These are phyloP conservation scores for Drosophila ezoana DNA, from an alignment of 2,888 invertebrate genomes.

Conservation along the genomic window DNA sequence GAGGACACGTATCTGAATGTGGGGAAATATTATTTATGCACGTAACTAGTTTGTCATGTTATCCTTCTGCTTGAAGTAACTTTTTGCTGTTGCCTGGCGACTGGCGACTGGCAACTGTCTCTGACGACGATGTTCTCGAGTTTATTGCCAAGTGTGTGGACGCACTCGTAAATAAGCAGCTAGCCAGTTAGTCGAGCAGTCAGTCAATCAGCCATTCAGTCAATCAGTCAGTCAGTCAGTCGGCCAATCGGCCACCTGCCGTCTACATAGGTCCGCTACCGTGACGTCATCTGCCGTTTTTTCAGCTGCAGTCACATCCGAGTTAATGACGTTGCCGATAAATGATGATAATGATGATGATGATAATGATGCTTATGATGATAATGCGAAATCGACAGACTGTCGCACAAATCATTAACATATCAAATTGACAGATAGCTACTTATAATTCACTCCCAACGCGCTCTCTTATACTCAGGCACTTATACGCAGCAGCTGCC, in stretches of 20 bases:
- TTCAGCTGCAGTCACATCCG: slow-evolving; percentile 12
- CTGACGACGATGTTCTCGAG: slow-evolving; percentile 39
- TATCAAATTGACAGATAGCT: slow-evolving; percentile 30
- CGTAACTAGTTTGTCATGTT: slow-evolving; percentile 78
- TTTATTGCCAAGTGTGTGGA: slow-evolving; percentile 49
- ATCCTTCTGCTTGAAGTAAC: slow-evolving; percentile 62
- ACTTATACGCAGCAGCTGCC: slow-evolving; percentile 10
- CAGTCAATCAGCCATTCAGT: background rate
- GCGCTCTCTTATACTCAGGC: slow-evolving; percentile 27
- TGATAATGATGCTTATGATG: slow-evolving; percentile 1
- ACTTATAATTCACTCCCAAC: background rate
- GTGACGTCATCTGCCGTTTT: slow-evolving; percentile 28
- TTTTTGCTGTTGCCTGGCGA: slow-evolving; percentile 30
- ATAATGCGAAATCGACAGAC: slow-evolving; percentile 25
- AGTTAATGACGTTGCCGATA: slow-evolving; percentile 4
- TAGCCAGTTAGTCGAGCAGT: background rate
- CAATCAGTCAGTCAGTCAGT: background rate
- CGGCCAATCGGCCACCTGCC: slow-evolving; percentile 3
- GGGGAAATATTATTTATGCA: slow-evolving; percentile 75
- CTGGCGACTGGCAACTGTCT: slow-evolving; percentile 3
- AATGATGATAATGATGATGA: slow-evolving; percentile 18
- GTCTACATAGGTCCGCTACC: background rate
- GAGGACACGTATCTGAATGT: slow-evolving; percentile 44
- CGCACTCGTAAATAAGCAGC: slow-evolving; percentile 36
- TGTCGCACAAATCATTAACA: slow-evolving; percentile 17